Evolutionary conservation across 1,140 invertebrate species (phyloP), one percentile per base, ranked within the genome.

Genomic region (Sweltsa coloradensis): DNA sequence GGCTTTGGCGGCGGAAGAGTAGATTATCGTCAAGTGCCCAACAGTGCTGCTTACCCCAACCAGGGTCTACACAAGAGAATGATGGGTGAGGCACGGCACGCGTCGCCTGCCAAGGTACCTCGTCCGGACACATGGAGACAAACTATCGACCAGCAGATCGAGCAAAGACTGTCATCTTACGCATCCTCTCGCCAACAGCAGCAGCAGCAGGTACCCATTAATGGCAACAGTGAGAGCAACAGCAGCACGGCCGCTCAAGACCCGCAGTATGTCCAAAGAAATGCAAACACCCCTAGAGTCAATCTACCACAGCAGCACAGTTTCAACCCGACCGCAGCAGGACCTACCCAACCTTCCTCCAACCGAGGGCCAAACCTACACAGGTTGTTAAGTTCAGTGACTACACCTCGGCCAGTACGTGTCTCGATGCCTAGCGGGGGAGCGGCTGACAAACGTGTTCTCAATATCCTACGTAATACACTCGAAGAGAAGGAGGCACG

Each of bases 391-490:
- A n/a, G n/a, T n/a, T n/a, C n/a, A n/a, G n/a, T n/a, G n/a, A n/a
- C n/a, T n/a, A n/a, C n/a, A n/a, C n/a, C n/a, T n/a, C n/a, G n/a
- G n/a, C n/a, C n/a, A n/a, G n/a, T n/a, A n/a, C n/a, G n/a, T n/a
- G n/a, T n/a, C n/a, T n/a, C n/a, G n/a, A n/a, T n/a, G n/a, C n/a
- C n/a, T n/a, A n/a, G n/a, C n/a, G n/a, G n/a, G n/a, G n/a, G n/a
- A n/a, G 71, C 72, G 14, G 76, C 75, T 18, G 73, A 82, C 56
- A 81, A 81, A 59, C 67, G 74, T 34, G 77, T 82, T 14, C 60
- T 81, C 41, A 81, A 73, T 55, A 70, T 82, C 45, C 57, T 84
- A 31, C 68, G 80, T 52, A 80, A 75, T 51, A 83, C 74, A 57
- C 62, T 83, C 49, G 79, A 83, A 63, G 77, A 71, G 25, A 81